Conservation (phyloP, 2,888 invertebrate genomes). For the Emmelina monodactyla region DNA sequence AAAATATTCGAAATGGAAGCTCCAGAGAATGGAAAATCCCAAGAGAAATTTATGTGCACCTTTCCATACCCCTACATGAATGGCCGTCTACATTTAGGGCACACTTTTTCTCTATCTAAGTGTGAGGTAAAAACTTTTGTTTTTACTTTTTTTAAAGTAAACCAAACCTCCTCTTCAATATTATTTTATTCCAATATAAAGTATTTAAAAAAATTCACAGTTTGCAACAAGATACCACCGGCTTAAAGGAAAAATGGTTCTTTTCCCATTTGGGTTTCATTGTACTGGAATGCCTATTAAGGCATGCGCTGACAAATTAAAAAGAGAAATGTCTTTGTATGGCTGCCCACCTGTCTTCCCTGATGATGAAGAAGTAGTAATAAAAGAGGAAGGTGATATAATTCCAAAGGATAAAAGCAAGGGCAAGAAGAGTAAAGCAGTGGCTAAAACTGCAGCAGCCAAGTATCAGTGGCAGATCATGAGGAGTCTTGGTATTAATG, state of each 20-base stretch:
- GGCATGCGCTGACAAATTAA: conserved; percentile 97
- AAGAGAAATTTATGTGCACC: conserved; percentile 90
- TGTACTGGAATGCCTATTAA: conserved; percentile 99
- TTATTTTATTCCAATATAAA: no score
- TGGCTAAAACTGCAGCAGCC: conserved; percentile 86
- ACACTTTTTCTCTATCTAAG: conserved; percentile 96
- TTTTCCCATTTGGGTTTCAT: conserved; percentile 98
- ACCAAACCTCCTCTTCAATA: no score
- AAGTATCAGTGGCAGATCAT: conserved; percentile 99
- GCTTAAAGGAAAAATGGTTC: conserved; percentile 86
- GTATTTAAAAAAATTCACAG: no score
- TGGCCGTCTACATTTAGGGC: conserved; percentile 96
- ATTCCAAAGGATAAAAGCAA: conserved; percentile 72
- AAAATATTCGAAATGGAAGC: conserved; percentile 88
- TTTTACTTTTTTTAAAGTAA: no score
- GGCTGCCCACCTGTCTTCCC: conserved; percentile 95
- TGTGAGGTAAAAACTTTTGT: conserved; percentile 92
- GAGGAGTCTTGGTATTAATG: conserved; percentile 86
- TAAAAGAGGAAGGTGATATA: conserved; percentile 61
- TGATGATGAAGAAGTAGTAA: conserved; percentile 52
- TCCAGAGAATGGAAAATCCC: conserved; percentile 63
- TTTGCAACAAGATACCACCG: conserved; percentile 92
- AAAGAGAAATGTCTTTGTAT: conserved; percentile 89
- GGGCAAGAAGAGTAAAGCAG: conserved; percentile 95
- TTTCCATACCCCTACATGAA: conserved; percentile 99